A percentile compares a stretch with the other conserved stretches of the same genome.
These are phyloP conservation scores for Eriosoma lanigerum DNA, from an alignment of 1,140 invertebrate species.

Conservation along the genomic window DNA sequence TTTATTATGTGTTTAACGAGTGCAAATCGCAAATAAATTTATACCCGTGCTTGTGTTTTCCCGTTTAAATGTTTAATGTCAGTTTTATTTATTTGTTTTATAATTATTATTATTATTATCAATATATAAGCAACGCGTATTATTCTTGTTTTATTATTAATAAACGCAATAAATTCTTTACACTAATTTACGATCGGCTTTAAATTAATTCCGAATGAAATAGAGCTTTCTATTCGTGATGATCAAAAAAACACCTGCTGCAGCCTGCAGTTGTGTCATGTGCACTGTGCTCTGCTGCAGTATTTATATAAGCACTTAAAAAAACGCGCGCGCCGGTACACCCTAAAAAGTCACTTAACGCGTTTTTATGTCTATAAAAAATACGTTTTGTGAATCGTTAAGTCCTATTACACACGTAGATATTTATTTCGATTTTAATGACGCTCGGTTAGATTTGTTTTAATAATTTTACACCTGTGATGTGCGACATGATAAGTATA, in stretches of 20 bases:
- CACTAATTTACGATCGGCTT: constrained; percentile 33
- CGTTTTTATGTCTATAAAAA: constrained; percentile 9
- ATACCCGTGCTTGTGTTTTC: no score
- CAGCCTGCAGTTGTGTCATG: no score
- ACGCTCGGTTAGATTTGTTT: not conserved
- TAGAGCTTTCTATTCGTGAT: constrained; percentile 7
- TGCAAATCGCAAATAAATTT: constrained; percentile 13
- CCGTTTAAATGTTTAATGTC: not conserved
- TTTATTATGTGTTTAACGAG: no score
- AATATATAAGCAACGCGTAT: not conserved
- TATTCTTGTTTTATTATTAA: not conserved
- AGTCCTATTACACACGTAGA: not conserved
- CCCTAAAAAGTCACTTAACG: constrained; percentile 15
- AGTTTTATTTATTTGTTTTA: not conserved
- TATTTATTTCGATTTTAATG: constrained; percentile 11
- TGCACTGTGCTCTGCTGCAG: no score
- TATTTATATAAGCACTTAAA: constrained; percentile 11
- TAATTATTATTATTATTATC: not conserved
- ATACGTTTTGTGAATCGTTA: constrained; percentile 5
- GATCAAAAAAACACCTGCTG: constrained; percentile 18
- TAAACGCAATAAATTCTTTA: constrained; percentile 43
- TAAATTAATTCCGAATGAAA: constrained; percentile 10
- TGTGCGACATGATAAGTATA: not conserved
- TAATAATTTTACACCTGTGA: constrained; percentile 8
- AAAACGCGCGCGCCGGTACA: not conserved